Percentiles rank a stretch among this genome's conserved stretches.
phyloP scores from a whole-genome alignment of 1,140 invertebrate species.

The Procambarus clarkii region DNA sequence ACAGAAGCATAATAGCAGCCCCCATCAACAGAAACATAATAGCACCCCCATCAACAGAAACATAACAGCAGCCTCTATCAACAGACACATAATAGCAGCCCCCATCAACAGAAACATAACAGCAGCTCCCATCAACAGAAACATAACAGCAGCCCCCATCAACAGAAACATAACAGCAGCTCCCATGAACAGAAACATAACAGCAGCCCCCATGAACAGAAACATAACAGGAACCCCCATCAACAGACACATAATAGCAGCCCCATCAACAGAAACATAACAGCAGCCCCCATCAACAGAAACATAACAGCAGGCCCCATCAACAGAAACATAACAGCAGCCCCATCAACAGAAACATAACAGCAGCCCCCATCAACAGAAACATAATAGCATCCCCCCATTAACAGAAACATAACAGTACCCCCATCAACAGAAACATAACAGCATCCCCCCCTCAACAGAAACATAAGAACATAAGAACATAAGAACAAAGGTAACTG shows the following conservation, averaged over 20 bases:
- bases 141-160: no score
- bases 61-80: no score
- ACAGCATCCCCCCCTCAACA: no score
- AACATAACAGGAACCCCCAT: neutral
- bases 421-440: neutral
- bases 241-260: neutral
- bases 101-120: neutral
- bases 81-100: no score
- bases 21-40: no score
- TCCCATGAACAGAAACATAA: neutral
- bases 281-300: neutral
- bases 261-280: neutral
- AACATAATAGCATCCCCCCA: neutral
- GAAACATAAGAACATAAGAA: no score
- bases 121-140: neutral
- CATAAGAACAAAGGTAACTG: no score
- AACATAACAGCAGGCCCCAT: no score
- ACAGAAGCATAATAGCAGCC: no score
- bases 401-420: neutral
- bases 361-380: neutral
- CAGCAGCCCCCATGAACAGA: neutral
- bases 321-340: neutral
- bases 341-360: neutral
- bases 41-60: no score
- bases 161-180: neutral